A percentile compares a stretch with the other conserved stretches of the same genome.
Evolutionary conservation across 2,888 invertebrate genomes (phyloP).

Genomic region (Oeneis ivallda): DNA sequence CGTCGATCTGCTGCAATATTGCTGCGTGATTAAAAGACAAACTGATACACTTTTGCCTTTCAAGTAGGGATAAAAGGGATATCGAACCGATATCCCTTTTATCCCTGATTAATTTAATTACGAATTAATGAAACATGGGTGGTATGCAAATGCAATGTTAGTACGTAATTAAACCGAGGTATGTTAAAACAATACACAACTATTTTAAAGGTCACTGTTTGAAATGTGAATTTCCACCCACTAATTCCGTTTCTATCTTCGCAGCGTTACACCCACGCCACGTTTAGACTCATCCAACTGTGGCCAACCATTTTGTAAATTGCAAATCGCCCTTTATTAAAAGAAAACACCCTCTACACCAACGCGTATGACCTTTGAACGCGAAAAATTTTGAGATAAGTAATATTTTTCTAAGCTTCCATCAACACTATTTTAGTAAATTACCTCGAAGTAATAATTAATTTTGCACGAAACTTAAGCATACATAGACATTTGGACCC

Average conservation of each 20-base stretch:
- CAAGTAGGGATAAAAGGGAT: no score
- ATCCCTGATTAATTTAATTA: no score
- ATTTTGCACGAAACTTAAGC: no score
- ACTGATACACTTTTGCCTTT: no score
- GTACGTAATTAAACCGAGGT: not conserved
- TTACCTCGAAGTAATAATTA: no score
- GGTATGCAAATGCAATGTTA: not conserved
- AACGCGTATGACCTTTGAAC: constrained; percentile 5
- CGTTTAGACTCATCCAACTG: not conserved
- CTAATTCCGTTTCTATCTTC: constrained; percentile 24
- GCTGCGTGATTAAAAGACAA: no score
- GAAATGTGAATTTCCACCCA: constrained; percentile 31
- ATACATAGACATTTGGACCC: no score
- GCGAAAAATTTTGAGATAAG: no score
- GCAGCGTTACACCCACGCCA: constrained; percentile 33
- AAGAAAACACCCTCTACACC: not conserved
- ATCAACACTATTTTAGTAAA: not conserved
- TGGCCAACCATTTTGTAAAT: not conserved
- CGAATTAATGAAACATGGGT: not conserved
- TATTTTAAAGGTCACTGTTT: constrained; percentile 40
- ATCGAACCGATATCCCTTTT: no score
- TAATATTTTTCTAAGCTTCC: not conserved
- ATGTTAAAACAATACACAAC: constrained; percentile 6
- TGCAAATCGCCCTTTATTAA: not conserved
- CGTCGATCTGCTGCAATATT: no score